Percentiles rank a stretch among this genome's conserved stretches.
Evolutionary conservation across 2,797 vertebrate genomes (phyloP).

Genomic region (Molossus alvarezi): DNA sequence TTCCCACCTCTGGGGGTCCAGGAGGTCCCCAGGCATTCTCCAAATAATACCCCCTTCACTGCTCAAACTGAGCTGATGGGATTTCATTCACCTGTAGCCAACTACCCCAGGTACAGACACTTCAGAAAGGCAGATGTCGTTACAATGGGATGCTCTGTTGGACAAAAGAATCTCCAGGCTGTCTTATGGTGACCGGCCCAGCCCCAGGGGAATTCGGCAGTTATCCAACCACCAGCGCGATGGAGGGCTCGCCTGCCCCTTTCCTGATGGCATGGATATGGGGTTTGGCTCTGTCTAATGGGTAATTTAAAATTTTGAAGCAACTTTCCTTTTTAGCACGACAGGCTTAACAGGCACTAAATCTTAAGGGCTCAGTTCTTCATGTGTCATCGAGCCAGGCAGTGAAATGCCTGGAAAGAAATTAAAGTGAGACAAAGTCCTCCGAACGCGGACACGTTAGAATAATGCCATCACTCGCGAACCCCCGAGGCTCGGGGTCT

Average conservation of each 20-base stretch:
- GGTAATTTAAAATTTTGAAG: constrained; percentile 66
- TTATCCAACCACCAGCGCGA: not conserved
- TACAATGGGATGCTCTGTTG: not conserved
- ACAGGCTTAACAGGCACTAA: constrained; percentile 72
- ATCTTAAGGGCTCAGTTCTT: constrained; percentile 69
- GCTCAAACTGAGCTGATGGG: not conserved
- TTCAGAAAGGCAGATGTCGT: not conserved
- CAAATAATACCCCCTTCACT: not conserved
- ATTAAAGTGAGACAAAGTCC: constrained; percentile 55
- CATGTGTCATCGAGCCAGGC: constrained; percentile 67
- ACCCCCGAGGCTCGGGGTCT: not conserved
- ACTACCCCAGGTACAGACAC: not conserved
- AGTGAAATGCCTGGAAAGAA: constrained; percentile 67
- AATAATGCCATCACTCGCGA: not conserved
- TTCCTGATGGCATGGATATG: not conserved
- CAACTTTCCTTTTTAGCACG: constrained; percentile 61
- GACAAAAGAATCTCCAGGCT: not conserved
- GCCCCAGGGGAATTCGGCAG: not conserved
- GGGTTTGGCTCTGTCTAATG: constrained; percentile 46
- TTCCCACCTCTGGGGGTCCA: not conserved
- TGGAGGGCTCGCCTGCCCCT: not conserved
- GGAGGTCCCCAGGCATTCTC: not conserved
- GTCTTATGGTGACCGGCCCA: not conserved
- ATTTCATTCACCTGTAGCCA: not conserved
- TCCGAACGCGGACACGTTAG: not conserved